Evolutionary conservation across 35 echinoderm and acorn worm species (phyloP).

Genomic region (Amphiura filiformis): DNA sequence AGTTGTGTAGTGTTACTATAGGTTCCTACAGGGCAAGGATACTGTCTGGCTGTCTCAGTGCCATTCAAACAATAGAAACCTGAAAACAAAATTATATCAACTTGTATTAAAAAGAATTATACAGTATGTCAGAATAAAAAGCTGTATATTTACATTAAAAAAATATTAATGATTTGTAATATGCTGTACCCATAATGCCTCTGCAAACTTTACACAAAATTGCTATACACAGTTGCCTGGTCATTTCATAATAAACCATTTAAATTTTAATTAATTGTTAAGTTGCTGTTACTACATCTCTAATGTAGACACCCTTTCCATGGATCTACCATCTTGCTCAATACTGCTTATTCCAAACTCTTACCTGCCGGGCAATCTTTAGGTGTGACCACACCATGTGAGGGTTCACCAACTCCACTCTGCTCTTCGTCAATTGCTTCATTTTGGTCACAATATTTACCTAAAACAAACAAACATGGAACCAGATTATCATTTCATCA

Average conservation of each 20-base stretch:
- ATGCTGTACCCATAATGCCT: too few relatives aligned
- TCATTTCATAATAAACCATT: too few relatives aligned
- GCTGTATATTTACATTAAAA: neutral
- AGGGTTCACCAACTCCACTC: conserved; percentile 80
- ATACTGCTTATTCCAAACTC: too few relatives aligned
- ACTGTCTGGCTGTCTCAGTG: conserved; percentile 78
- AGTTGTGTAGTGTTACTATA: conserved; percentile 90
- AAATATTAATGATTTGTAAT: too few relatives aligned
- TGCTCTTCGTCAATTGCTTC: conserved; percentile 93
- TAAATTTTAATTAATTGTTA: too few relatives aligned
- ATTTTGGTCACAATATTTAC: conserved; percentile 89
- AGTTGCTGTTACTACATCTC: too few relatives aligned
- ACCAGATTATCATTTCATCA: neutral
- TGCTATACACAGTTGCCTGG: too few relatives aligned
- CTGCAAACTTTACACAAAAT: too few relatives aligned
- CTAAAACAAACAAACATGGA: conserved; percentile 26
- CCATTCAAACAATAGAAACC: conserved; percentile 97
- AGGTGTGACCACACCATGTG: conserved; percentile 95
- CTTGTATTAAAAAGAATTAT: neutral
- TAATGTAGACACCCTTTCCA: too few relatives aligned
- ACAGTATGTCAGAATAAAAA: neutral
- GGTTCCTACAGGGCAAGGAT: conserved; percentile 88
- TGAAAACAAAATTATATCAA: neutral
- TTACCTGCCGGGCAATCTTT: conserved; percentile 92
- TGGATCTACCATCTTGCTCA: too few relatives aligned